phyloP scores from a whole-genome alignment of 2,888 invertebrate genomes.

The Achlya flavicornis region DNA sequence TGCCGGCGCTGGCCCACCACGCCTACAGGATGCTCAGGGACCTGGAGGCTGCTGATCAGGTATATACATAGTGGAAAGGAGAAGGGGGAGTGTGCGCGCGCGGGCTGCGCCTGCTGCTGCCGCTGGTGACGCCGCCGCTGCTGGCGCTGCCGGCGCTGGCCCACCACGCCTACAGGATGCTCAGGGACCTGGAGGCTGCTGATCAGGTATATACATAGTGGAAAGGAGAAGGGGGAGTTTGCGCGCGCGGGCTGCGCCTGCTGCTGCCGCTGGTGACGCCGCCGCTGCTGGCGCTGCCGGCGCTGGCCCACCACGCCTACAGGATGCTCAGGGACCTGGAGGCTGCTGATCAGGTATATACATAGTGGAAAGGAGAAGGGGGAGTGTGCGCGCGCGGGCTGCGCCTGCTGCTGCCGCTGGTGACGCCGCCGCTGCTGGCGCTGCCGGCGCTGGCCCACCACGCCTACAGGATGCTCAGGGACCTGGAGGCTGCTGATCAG shows the following conservation, averaged over 20 bases:
- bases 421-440: constrained; percentile 64
- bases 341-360: constrained; percentile 60
- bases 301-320: constrained; percentile 70
- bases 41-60: constrained; percentile 68
- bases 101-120: constrained; percentile 67
- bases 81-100: constrained; percentile 63
- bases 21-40: constrained; percentile 73
- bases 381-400: constrained; percentile 65
- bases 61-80: constrained; percentile 32
- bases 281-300: constrained; percentile 64
- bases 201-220: constrained; percentile 58
- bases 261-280: constrained; percentile 67
- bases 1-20: constrained; percentile 67
- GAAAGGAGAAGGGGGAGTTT: no score
- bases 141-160: constrained; percentile 70
- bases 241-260: constrained; percentile 66
- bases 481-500: constrained; percentile 68
- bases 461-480: constrained; percentile 71
- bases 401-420: constrained; percentile 63
- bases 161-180: constrained; percentile 68
- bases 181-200: constrained; percentile 66
- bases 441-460: constrained; percentile 67
- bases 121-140: constrained; percentile 62
- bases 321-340: constrained; percentile 72
- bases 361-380: no score